Percentiles rank a stretch among this genome's conserved stretches.
Conservation (phyloP, 1,140 invertebrate species). For the Leptinotarsa defecta region DNA sequence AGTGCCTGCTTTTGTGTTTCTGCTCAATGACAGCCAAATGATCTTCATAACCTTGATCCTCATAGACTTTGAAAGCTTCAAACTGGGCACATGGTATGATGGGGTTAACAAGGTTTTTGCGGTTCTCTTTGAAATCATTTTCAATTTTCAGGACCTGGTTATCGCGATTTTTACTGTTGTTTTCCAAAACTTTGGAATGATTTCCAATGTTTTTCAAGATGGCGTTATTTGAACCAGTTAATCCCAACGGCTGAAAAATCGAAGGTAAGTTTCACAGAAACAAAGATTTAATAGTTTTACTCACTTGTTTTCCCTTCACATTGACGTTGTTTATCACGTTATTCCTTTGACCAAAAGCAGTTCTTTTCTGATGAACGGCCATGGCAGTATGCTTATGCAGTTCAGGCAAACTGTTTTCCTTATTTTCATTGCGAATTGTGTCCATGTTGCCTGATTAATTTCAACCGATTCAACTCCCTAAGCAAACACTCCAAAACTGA, state of each 20-base stretch:
- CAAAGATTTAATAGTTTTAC: slow-evolving; percentile 22
- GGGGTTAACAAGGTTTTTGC: slow-evolving; percentile 51
- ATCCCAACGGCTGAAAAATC: slow-evolving; percentile 31
- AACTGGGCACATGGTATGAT: slow-evolving; percentile 67
- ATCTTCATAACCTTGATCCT: slow-evolving; percentile 66
- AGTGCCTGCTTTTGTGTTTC: slow-evolving; percentile 41
- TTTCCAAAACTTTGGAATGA: not conserved
- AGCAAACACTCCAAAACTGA: not conserved
- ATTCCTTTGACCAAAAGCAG: slow-evolving; percentile 58
- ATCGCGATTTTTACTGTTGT: not conserved
- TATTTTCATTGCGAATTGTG: slow-evolving; percentile 68
- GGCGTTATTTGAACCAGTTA: slow-evolving; percentile 17
- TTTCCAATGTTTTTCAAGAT: slow-evolving; percentile 14
- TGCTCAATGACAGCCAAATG: slow-evolving; percentile 51
- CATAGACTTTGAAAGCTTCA: slow-evolving; percentile 73
- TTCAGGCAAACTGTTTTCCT: slow-evolving; percentile 63
- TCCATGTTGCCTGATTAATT: slow-evolving; percentile 58
- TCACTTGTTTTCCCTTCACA: slow-evolving; percentile 56
- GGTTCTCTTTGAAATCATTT: slow-evolving; percentile 47
- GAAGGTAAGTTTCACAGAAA: slow-evolving; percentile 16
- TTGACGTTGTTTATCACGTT: slow-evolving; percentile 44
- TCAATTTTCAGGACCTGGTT: slow-evolving; percentile 29
- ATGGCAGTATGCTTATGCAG: slow-evolving; percentile 57
- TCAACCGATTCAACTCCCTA: not conserved
- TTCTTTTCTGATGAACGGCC: slow-evolving; percentile 62